Evolutionary conservation across 2,888 invertebrate species (phyloP).

Genomic region (Agrotis puta): DNA sequence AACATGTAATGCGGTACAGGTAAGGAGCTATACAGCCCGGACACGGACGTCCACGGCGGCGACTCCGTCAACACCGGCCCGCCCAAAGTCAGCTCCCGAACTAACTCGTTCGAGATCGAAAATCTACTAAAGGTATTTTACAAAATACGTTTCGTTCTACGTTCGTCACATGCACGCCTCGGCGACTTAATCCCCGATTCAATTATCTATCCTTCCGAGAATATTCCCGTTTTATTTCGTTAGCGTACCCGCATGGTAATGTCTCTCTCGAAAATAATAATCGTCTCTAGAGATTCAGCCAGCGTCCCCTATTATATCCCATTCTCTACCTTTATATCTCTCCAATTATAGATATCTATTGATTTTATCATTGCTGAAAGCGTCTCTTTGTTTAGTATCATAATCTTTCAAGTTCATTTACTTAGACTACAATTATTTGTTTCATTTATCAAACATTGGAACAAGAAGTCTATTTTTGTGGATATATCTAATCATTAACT

Average conservation of each 20-base stretch:
- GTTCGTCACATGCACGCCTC: slow-evolving; percentile 70
- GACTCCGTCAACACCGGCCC: slow-evolving; percentile 80
- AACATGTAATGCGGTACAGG: slow-evolving; percentile 82
- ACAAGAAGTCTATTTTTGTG: neutral
- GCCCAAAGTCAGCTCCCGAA: slow-evolving; percentile 94
- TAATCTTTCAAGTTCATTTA: slow-evolving; percentile 32
- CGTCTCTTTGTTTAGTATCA: slow-evolving; percentile 36
- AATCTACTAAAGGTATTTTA: slow-evolving; percentile 94
- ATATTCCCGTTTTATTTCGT: slow-evolving; percentile 78
- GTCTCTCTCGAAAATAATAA: slow-evolving; percentile 79
- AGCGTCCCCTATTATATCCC: slow-evolving; percentile 70
- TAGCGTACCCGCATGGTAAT: slow-evolving; percentile 79
- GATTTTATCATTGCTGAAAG: slow-evolving; percentile 54
- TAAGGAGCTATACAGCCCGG: slow-evolving; percentile 94
- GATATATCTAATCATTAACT: neutral
- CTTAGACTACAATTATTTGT: neutral
- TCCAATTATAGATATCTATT: slow-evolving; percentile 67
- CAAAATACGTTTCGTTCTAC: slow-evolving; percentile 53
- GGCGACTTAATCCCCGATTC: slow-evolving; percentile 76
- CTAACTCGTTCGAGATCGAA: slow-evolving; percentile 98
- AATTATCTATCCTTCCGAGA: slow-evolving; percentile 77
- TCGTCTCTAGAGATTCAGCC: slow-evolving; percentile 73
- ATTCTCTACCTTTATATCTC: slow-evolving; percentile 62
- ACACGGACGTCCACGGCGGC: slow-evolving; percentile 85
- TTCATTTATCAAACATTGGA: slow-evolving; percentile 4